These are phyloP conservation scores for Danio jaintianensis DNA, from an alignment of 2,797 vertebrate species.

Conservation along the genomic window DNA sequence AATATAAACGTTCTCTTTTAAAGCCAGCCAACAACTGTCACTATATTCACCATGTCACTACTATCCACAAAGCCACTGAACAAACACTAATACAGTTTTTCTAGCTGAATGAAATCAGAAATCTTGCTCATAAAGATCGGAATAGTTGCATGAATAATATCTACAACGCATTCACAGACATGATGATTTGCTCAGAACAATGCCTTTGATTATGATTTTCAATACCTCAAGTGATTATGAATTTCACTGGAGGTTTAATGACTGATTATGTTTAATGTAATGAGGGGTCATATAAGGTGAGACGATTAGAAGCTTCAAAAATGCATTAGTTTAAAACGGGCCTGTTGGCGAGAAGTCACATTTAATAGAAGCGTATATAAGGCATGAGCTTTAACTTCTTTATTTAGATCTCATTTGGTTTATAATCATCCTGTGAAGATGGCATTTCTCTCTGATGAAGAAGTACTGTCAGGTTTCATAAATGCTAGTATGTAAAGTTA, in stretches of 20 bases:
- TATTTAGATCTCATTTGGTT: not conserved
- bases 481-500: not conserved
- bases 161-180: conserved; percentile 9
- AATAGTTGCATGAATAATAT: not conserved
- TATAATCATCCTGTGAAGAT: not conserved
- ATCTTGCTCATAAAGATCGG: not conserved
- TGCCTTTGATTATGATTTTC: conserved; percentile 40
- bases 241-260: conserved; percentile 14
- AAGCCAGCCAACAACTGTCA: not conserved
- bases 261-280: conserved; percentile 38
- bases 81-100: not conserved
- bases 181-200: conserved; percentile 20
- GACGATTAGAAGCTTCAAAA: conserved; percentile 25
- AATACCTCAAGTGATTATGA: conserved; percentile 34
- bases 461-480: not conserved
- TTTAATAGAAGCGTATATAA: not conserved
- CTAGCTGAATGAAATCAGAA: not conserved
- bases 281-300: conserved; percentile 24
- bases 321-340: not conserved
- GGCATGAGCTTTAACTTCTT: not conserved
- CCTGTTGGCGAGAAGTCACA: not conserved
- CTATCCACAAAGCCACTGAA: no score
- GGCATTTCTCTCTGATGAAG: not conserved
- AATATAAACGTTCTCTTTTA: not conserved
- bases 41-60: no score